Evolutionary conservation across 2,888 invertebrate species (phyloP), one percentile per base, ranked within the genome.

Genomic region (Ectemnius cavifrons): DNA sequence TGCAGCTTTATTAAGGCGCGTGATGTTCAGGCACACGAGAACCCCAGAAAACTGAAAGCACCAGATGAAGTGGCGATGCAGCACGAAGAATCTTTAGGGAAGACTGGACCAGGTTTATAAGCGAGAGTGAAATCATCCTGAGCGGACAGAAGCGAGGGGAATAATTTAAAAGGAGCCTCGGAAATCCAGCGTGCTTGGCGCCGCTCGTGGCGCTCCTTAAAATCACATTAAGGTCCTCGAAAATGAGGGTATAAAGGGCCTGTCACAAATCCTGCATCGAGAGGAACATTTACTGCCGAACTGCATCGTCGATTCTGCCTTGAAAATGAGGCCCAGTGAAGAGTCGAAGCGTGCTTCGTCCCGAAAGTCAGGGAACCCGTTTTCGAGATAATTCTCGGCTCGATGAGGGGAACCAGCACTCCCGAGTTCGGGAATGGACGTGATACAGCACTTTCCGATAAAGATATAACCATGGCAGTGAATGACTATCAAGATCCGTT

Each of bases 171-270:
- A 75, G 60, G 71, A 69, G 27, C 62, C 63, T 62, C 57, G 68
- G 62, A 78, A 72, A 81, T 80, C n/a, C 63, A 37, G 18, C 56
- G 64, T 64, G 68, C 67, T 49, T 67, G 73, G 49, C 63, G 72
- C 69, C 68, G 70, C 71, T 77, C 66, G 68, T 68, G 66, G 66
- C 67, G 67, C 71, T 77, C 70, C 75, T 74, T 78, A 80, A 80
- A 81, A 79, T 79, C 81, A 62, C 77, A 81, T 81, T 78, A 82
- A 67, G 77, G 70, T 71, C 69, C 70, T 63, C 71, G 73, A 82
- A 77, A 78, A 72, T 75, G 71, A 71, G 28, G 67, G 73, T 37
- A 11, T 37, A 37, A 37, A 61, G 49, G 45, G 3, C 64, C 11
- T 73, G 67, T 73, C 70, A 76, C 62, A 64, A 72, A 69, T 49